Evolutionary conservation across 2,888 invertebrate genomes (phyloP).

Genomic region (Stenodema calcarata): DNA sequence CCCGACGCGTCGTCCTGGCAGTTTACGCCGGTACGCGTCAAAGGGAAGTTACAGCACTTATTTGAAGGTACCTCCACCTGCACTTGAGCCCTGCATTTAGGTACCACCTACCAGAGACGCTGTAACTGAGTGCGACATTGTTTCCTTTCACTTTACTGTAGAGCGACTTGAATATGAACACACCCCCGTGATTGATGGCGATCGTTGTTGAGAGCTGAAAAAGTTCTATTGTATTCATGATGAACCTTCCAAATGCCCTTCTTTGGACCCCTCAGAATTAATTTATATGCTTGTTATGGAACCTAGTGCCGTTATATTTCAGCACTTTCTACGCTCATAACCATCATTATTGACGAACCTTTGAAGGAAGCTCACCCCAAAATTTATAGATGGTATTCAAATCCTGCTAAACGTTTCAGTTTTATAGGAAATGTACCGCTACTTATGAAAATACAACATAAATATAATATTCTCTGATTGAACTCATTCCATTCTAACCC

Average conservation of each 20-base stretch:
- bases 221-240: neutral
- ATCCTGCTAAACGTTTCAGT: too few species aligned
- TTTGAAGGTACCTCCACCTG: neutral
- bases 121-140: neutral
- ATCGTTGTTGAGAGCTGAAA: neutral
- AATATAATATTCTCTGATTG: too few species aligned
- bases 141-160: neutral
- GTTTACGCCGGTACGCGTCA: neutral
- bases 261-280: neutral
- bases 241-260: neutral
- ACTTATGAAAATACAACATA: too few species aligned
- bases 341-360: too few species aligned
- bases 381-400: too few species aligned
- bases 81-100: neutral
- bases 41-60: neutral
- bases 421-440: too few species aligned
- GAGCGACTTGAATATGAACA: neutral
- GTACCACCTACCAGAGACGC: neutral
- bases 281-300: too few species aligned
- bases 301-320: too few species aligned
- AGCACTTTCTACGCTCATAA: too few species aligned
- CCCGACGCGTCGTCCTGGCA: neutral
- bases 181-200: neutral
- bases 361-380: too few species aligned
- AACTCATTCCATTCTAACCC: too few species aligned